Base-by-base conservation (phyloP, 2,888 invertebrate genomes). In the Trichopria drosophilae region DNA sequence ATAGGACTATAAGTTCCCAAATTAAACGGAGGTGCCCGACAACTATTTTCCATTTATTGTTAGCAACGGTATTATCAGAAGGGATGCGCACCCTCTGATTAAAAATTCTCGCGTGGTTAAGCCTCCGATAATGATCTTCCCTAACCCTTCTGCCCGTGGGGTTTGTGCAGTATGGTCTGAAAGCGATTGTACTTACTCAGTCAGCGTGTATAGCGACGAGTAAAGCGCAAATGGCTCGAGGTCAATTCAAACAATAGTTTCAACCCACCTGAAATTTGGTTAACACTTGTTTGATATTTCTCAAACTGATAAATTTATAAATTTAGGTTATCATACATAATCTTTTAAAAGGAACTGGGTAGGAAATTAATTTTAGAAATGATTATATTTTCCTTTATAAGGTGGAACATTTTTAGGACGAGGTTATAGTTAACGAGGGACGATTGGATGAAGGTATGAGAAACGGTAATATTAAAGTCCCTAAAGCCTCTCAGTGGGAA, bases 101-200 rank as follows among this genome's bases (percentile, higher is more conserved):
- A 75, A 75, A 75, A 75, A 75, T 75, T 75, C 73, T 75, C 74
- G 74, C 74, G 75, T 75, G 75, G 74, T 75, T 75, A 75, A 74
- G 73, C 72, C 73, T 70, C 71, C 69, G 75, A 75, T 75, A 75
- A 75, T 75, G 73, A 75, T 75, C 75, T 75, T 72, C 69, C 64
- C 70, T 69, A 71, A 72, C 72, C 73, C 69, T 71, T 72, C 65
- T 56, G 62, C 63, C 65, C 64, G 63, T 58, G 58, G 60, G 66
- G 64, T 69, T 65, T 68, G 66, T 67, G 68, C 65, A 65, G 65
- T 67, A 64, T 65, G 63, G 66, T 66, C 65, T 65, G 64, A 67
- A 67, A 71, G 64, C 69, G 68, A 71, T 72, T 73, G 69, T 71
- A 69, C 69, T 68, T 67, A 69, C 63, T 65, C 68, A 69, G 66